Percentiles rank a stretch among this genome's conserved stretches.
Conservation (phyloP, 2,113 vertebrate species). For the Cyprinus carpio region DNA sequence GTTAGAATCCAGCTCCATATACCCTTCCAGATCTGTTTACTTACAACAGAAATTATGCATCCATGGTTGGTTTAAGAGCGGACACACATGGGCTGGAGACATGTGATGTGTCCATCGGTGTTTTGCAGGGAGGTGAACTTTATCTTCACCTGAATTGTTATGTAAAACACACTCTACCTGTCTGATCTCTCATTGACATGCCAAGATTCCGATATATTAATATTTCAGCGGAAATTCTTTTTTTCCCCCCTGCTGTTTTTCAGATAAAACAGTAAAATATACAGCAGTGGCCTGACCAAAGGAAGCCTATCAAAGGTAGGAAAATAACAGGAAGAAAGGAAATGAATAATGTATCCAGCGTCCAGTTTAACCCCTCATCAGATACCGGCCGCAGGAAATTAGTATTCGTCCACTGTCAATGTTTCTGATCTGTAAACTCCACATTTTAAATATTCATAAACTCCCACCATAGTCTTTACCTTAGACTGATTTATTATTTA, state of each 20-base stretch:
- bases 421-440: constrained; percentile 80
- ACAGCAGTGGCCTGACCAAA: constrained; percentile 62
- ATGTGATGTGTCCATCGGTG: constrained; percentile 26
- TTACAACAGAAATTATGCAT: constrained; percentile 44
- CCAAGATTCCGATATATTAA: constrained; percentile 58
- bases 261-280: constrained; percentile 55
- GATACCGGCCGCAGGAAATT: constrained; percentile 73
- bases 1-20: not conserved
- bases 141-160: constrained; percentile 59
- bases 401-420: constrained; percentile 81
- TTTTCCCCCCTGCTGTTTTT: constrained; percentile 39
- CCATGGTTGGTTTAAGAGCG: not conserved
- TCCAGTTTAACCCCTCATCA: constrained; percentile 81
- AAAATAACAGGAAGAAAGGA: constrained; percentile 69
- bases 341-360: constrained; percentile 80
- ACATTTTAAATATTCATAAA: constrained; percentile 81
- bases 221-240: constrained; percentile 59
- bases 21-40: not conserved
- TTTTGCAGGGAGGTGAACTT: constrained; percentile 50
- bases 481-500: constrained; percentile 81
- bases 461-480: constrained; percentile 73
- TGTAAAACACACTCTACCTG: constrained; percentile 63
- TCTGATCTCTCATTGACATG: constrained; percentile 64
- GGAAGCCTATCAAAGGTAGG: constrained; percentile 67
- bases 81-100: constrained; percentile 24